Base-by-base conservation (phyloP, 1,140 invertebrate genomes). In the Bombus cullumanus region DNA sequence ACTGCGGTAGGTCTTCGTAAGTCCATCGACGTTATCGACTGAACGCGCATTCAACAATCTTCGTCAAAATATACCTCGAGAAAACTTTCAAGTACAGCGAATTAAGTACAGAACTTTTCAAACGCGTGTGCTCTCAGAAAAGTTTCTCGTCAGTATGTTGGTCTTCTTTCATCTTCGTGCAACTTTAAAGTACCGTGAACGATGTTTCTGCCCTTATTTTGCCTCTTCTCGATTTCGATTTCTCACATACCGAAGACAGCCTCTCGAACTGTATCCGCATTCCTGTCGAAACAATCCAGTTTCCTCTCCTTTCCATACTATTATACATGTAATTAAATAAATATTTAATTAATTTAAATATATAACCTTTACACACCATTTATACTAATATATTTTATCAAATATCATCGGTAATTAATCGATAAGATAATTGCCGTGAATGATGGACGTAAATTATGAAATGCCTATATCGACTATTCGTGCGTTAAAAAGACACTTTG, bases 1-100 rank as follows among this genome's bases (percentile, higher is more conserved):
- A 10, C 59, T 37, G 13, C 18, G 15, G n/a, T 66, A 53, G 81
- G 81, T 83, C 62, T 83, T 83, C 81, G 41, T 83, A 53, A 77
- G 62, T 66, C 73, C 25, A 57, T 68, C 53, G 22, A 53, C 28
- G 12, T 8, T 74, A 64, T 81, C 39, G 39, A 15, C 22, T 74
- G 34, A 18, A 62, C 31, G 25, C 31, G 25, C 53, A 78, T 64
- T 47, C n/a, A 34, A 81, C 68, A 37, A 59, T 74, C 37, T 59
- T 31, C 25, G 15, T 59, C 22, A 39, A 39, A 81, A 62, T 81
- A 62, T 81, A 62, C 47, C 59, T 59, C n/a, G 34, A 31, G 80
- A 64, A 74, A 81, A 74, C 80, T 81, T 73, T 74, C 53, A 74
- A 81, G 69, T 74, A 62, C 37, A 6, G 47, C 34, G 68, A 72